These are phyloP conservation scores for Coelopa pilipes DNA, from an alignment of 2,888 invertebrate species.

Conservation along the genomic window DNA sequence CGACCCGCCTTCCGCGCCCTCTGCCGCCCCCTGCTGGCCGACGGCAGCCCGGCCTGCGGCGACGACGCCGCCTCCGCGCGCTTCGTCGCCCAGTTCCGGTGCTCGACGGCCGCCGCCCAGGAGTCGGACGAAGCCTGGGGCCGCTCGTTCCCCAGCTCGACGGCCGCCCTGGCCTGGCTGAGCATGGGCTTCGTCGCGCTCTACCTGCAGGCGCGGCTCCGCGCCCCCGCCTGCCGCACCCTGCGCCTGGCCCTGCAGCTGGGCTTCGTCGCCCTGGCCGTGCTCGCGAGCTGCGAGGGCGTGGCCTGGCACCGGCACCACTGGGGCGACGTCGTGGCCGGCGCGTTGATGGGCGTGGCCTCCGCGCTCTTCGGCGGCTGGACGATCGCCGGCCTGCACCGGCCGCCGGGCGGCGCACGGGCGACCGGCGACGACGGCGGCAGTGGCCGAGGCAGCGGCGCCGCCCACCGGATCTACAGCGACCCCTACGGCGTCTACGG, in stretches of 20 bases:
- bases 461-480: neutral
- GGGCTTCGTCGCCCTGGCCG: conserved; percentile 42
- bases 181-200: conserved; percentile 56
- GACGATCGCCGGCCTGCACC: conserved; percentile 51
- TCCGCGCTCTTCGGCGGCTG: conserved; percentile 50
- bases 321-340: conserved; percentile 51
- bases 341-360: conserved; percentile 47
- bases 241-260: conserved; percentile 52
- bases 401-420: neutral
- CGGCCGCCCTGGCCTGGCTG: conserved; percentile 49
- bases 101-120: conserved; percentile 29
- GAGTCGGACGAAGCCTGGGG: conserved; percentile 38
- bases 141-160: conserved; percentile 58
- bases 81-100: conserved; percentile 51
- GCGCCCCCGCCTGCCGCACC: conserved; percentile 49
- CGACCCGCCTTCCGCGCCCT: conserved; percentile 57
- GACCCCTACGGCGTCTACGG: conserved; percentile 11
- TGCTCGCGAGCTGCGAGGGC: conserved; percentile 52
- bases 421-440: neutral
- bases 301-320: conserved; percentile 54
- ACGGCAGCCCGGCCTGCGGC: conserved; percentile 43
- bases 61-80: conserved; percentile 30
- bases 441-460: neutral
- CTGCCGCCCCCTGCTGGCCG: conserved; percentile 50
- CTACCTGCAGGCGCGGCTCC: conserved; percentile 55